Evolutionary conservation across 2,888 invertebrate species (phyloP).

Genomic region (Syrista parreyssii): DNA sequence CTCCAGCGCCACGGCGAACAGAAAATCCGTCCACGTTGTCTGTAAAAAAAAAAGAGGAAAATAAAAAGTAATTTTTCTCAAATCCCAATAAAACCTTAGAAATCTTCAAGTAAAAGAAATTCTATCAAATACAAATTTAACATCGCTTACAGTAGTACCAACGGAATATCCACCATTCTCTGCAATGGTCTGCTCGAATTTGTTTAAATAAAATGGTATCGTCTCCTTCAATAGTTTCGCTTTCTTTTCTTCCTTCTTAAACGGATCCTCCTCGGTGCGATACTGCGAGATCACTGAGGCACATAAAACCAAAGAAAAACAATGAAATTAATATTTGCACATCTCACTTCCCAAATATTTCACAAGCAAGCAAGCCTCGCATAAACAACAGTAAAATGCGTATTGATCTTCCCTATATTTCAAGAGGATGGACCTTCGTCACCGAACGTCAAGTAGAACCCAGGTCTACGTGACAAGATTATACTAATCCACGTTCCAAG

Average conservation of each 20-base stretch:
- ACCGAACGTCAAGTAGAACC: neutral
- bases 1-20: conserved; percentile 70
- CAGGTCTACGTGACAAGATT: neutral
- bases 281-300: conserved; percentile 66
- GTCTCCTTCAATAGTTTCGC: conserved; percentile 69
- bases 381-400: neutral
- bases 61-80: neutral
- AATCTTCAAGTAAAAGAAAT: neutral
- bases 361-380: neutral
- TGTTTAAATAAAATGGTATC: conserved; percentile 70
- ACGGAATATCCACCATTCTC: conserved; percentile 70
- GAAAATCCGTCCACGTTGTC: conserved; percentile 74
- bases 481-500: neutral
- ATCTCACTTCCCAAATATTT: no score
- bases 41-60: conserved; percentile 60
- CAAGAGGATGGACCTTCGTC: neutral
- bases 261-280: conserved; percentile 68
- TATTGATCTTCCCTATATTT: neutral
- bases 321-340: neutral
- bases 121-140: neutral
- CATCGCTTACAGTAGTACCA: conserved; percentile 66
- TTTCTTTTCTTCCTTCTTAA: conserved; percentile 70
- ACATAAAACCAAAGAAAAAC: neutral
- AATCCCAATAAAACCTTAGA: neutral
- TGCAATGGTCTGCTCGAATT: conserved; percentile 69